These are phyloP conservation scores for Holothuria glaberrima DNA, from an alignment of 35 echinoderm and acorn worm species.

Conservation along the genomic window DNA sequence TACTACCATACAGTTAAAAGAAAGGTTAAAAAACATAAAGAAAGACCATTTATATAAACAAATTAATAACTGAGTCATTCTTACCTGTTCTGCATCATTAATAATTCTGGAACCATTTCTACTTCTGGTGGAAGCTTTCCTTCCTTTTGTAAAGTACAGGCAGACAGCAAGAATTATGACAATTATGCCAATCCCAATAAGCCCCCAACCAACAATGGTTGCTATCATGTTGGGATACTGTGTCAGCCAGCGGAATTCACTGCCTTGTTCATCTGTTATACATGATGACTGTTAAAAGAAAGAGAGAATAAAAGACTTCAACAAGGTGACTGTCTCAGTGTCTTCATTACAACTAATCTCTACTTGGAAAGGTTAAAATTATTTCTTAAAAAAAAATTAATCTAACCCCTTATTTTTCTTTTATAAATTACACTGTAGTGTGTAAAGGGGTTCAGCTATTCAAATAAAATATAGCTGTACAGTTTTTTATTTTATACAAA, in stretches of 20 bases:
- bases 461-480: too few relatives aligned
- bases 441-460: too few relatives aligned
- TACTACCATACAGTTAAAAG: too few relatives aligned
- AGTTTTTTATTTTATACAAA: too few relatives aligned
- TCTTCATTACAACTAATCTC: too few relatives aligned
- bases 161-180: background rate
- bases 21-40: too few relatives aligned
- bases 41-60: too few relatives aligned
- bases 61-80: background rate
- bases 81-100: conserved; percentile 14
- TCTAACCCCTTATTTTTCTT: too few relatives aligned
- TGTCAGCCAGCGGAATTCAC: conserved; percentile 46
- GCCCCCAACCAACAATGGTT: background rate
- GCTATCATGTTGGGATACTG: conserved; percentile 17
- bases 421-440: too few relatives aligned
- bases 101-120: background rate
- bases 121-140: background rate
- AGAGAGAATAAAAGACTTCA: background rate
- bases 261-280: conserved; percentile 35
- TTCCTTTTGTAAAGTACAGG: conserved; percentile 4
- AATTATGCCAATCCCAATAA: conserved; percentile 11
- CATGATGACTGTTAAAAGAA: conserved; percentile 3
- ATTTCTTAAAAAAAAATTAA: too few relatives aligned
- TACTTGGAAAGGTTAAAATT: too few relatives aligned
- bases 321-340: background rate